These are phyloP conservation scores for Aphelocoma californica DNA, from an alignment of 2,797 vertebrate species.

Conservation along the genomic window DNA sequence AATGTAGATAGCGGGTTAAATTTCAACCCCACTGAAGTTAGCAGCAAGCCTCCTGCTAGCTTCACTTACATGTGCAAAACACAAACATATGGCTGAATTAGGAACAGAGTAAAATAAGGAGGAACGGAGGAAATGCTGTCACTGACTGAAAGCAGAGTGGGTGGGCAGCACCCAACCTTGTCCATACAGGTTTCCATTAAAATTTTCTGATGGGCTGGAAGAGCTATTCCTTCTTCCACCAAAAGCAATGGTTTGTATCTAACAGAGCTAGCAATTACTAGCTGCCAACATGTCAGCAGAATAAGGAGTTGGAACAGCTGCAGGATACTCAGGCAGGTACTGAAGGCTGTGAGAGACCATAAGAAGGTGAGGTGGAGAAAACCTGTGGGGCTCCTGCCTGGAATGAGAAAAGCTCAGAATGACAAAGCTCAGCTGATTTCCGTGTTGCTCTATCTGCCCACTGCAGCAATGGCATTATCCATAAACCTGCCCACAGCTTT, in stretches of 20 bases:
- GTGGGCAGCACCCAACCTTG: neutral
- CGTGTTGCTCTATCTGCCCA: neutral
- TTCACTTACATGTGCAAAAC: neutral
- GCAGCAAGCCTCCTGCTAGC: neutral
- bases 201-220: neutral
- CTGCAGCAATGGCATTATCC: neutral
- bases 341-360: neutral
- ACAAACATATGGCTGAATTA: neutral
- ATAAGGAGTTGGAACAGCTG: neutral
- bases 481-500: neutral
- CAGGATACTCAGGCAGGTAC: neutral
- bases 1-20: neutral
- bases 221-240: neutral
- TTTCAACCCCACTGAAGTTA: neutral
- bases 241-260: neutral
- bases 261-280: neutral
- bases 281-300: neutral
- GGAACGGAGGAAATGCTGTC: neutral
- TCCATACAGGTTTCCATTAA: neutral
- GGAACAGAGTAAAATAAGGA: neutral
- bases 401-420: neutral
- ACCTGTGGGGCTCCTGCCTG: neutral
- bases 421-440: neutral
- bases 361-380: neutral
- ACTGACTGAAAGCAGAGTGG: neutral